phyloP scores from a whole-genome alignment of 2,797 vertebrate genomes.

The Catharus ustulatus region DNA sequence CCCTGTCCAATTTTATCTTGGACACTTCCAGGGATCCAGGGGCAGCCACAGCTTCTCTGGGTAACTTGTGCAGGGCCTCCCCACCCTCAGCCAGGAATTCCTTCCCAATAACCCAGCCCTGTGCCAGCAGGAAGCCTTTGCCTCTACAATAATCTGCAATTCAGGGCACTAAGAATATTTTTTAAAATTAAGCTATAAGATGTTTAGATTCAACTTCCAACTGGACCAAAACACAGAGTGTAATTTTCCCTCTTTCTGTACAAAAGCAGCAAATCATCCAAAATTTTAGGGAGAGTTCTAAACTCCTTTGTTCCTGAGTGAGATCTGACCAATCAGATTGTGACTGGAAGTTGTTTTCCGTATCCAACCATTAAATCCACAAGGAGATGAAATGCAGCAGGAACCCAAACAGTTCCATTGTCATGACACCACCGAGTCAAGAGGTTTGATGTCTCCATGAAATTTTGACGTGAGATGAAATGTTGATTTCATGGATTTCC shows the following conservation, averaged over 20 bases:
- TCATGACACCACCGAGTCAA: rapidly evolving
- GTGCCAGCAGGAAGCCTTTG: not conserved
- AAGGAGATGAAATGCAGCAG: not conserved
- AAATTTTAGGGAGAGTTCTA: not conserved
- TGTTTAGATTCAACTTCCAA: not conserved
- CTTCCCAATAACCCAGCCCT: not conserved
- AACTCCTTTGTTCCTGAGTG: not conserved
- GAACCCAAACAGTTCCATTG: not conserved
- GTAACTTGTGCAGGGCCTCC: rapidly evolving
- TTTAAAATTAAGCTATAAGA: not conserved
- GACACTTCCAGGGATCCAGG: not conserved
- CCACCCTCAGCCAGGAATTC: not conserved
- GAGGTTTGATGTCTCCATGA: not conserved
- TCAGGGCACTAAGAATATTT: not conserved
- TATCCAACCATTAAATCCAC: not conserved
- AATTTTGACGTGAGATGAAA: not conserved
- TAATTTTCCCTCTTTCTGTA: not conserved
- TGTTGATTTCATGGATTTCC: not conserved
- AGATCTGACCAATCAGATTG: not conserved
- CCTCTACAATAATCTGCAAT: not conserved
- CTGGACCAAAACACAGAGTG: not conserved
- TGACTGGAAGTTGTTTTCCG: not conserved
- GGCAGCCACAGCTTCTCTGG: not conserved
- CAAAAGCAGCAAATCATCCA: not conserved
- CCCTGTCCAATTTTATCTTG: not conserved